phyloP scores from a whole-genome alignment of 2,797 vertebrate species.

The Jordanella pulchra region DNA sequence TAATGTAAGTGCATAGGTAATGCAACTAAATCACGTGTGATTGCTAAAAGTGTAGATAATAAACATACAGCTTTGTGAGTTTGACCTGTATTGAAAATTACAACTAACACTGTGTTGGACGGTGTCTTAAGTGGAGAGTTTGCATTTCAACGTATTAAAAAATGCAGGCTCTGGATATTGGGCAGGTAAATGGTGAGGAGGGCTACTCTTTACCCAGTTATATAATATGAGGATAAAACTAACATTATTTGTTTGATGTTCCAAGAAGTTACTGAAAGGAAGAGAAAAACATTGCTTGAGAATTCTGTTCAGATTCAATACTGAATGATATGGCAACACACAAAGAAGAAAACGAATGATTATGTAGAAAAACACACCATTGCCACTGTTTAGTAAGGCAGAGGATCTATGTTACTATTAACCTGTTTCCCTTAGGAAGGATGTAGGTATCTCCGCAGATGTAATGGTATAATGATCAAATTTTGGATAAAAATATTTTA shows the following conservation, averaged over 20 bases:
- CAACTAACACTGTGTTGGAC: background rate
- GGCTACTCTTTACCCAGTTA: background rate
- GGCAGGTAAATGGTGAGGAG: background rate
- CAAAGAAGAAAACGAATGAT: background rate
- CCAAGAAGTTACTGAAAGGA: too few species aligned
- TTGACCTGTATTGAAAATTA: background rate
- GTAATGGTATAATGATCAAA: background rate
- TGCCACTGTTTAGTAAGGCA: background rate
- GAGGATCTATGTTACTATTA: background rate
- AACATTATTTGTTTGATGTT: background rate
- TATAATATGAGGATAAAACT: background rate
- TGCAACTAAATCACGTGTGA: background rate
- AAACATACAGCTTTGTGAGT: background rate
- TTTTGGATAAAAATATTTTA: background rate
- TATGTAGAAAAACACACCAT: background rate
- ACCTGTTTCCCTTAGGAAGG: too few species aligned
- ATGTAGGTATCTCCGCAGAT: background rate
- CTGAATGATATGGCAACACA: background rate
- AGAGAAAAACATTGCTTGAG: background rate
- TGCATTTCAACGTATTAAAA: background rate
- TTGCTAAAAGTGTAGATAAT: background rate
- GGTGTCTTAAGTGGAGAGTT: background rate
- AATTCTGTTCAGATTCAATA: background rate
- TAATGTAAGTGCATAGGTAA: background rate
- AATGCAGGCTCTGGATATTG: background rate